phyloP scores from a whole-genome alignment of 2,888 invertebrate genomes.

The Cryptocheilus praepositus region DNA sequence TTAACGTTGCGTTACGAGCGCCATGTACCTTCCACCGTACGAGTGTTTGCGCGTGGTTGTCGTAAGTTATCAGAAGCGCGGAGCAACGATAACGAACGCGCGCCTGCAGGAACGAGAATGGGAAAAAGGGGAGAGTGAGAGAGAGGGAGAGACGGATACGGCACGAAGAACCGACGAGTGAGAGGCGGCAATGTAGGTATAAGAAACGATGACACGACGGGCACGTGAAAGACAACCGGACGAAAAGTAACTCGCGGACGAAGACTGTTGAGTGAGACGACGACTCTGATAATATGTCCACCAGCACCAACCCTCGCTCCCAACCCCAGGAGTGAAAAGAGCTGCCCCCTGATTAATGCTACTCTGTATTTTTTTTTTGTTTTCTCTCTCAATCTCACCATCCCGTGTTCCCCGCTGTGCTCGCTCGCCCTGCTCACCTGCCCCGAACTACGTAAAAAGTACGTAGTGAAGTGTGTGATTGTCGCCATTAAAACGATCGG shows the following conservation, averaged over 20 bases:
- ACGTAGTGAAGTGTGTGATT: slow-evolving; percentile 99
- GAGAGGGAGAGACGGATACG: background rate
- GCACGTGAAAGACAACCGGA: slow-evolving; percentile 23
- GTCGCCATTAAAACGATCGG: slow-evolving; percentile 99
- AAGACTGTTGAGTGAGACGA: background rate
- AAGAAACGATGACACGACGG: slow-evolving; percentile 9
- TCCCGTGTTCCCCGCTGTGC: slow-evolving; percentile 71
- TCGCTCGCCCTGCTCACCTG: slow-evolving; percentile 66
- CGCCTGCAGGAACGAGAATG: background rate
- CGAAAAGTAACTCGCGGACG: slow-evolving; percentile 25
- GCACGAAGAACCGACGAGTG: no score
- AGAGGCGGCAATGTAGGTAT: background rate
- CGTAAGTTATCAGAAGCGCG: slow-evolving; percentile 1
- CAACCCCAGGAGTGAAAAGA: slow-evolving; percentile 36
- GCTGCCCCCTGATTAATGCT: slow-evolving; percentile 62
- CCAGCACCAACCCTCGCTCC: background rate
- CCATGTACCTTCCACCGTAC: no score
- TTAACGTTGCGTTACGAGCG: no score
- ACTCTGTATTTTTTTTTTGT: slow-evolving; percentile 69
- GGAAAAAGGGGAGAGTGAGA: background rate
- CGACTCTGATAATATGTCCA: background rate
- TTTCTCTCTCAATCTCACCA: slow-evolving; percentile 68
- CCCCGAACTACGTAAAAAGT: slow-evolving; percentile 79
- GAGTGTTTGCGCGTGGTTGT: slow-evolving; percentile 1
- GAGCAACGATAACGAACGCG: background rate